Evolutionary conservation across 2,113 vertebrate species (phyloP), one percentile per base, ranked within the genome.

Genomic region (Colinus virginianus): DNA sequence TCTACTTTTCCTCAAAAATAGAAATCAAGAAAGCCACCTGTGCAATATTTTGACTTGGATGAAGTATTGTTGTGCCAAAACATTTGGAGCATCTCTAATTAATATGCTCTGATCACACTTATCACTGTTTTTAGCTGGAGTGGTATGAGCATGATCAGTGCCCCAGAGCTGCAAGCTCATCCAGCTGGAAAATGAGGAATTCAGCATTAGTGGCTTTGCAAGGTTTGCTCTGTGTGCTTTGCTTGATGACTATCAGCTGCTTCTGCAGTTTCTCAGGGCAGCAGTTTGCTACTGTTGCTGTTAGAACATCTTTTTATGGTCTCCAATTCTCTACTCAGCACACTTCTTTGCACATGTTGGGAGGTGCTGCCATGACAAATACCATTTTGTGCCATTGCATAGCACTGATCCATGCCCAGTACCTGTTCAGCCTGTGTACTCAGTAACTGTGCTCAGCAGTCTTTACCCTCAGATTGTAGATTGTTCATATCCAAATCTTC

Each of bases 161-260:
- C 36, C 62, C 30, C 6, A 8, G 36, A 0, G 1, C 87, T 87
- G 63, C n/a, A 45, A 48, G 70, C 58, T 77, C 84, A 82, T 30
- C 78, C 91, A 77, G 55, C 26, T 85, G 89, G 87, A 91, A 95
- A 91, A 91, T 84, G 72, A 75, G 61, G 66, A 87, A 56, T 40
- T 64, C 42, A 38, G 68, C 84, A 56, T 92, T 64, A 51, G 11
- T n/a, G 79, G 23, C 72, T 84, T 38, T 63, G 51, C 69, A 83
- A 83, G 30, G 6, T 63, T 59, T 87, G 84, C 21, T 62, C 40
- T 25, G 26, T n/a, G 49, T n/a, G 12, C 43, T 63, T 91, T 94
- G 42, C 71, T 64, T 40, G 36, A 83, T 1, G 1, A 25, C 18
- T 0, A 0, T 21, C 69, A 81, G 56, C 64, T 88, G 69, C 80